phyloP scores from a whole-genome alignment of 2,797 vertebrate genomes.

The Artibeus lituratus region DNA sequence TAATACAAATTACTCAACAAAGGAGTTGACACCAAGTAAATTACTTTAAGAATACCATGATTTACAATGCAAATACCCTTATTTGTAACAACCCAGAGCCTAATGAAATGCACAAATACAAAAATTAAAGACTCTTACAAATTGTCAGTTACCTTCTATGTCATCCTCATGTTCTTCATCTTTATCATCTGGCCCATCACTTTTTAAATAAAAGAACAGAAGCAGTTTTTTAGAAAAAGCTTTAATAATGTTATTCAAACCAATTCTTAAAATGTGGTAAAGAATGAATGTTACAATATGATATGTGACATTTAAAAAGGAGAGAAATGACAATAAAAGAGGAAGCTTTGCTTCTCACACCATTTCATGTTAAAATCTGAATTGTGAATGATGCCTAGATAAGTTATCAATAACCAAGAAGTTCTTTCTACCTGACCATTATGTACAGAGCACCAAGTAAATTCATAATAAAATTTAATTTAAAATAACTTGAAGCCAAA shows the following conservation, averaged over 20 bases:
- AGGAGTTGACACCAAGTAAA: background rate
- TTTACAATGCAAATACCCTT: background rate
- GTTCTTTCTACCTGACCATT: slow-evolving; percentile 28
- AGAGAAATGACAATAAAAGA: slow-evolving; percentile 69
- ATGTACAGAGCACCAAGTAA: slow-evolving; percentile 21
- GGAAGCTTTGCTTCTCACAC: slow-evolving; percentile 82
- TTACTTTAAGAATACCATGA: background rate
- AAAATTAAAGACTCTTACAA: background rate
- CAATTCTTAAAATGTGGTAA: slow-evolving; percentile 64
- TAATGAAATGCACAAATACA: slow-evolving; percentile 6
- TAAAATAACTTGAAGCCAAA: slow-evolving; percentile 53
- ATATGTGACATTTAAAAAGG: slow-evolving; percentile 67
- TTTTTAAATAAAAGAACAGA: slow-evolving; percentile 76
- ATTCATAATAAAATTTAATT: slow-evolving; percentile 44
- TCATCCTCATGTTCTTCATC: slow-evolving; percentile 89
- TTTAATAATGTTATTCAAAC: slow-evolving; percentile 27
- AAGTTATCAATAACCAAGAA: slow-evolving; percentile 40
- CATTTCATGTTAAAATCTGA: slow-evolving; percentile 76
- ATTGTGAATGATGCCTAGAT: slow-evolving; percentile 27
- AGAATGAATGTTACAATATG: slow-evolving; percentile 64
- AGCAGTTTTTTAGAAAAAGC: slow-evolving; percentile 32
- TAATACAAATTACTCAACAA: background rate
- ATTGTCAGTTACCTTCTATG: slow-evolving; percentile 86
- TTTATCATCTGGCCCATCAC: slow-evolving; percentile 93
- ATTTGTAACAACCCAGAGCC: background rate